A percentile compares a stretch with the other conserved stretches of the same genome.
phyloP scores from a whole-genome alignment of 1,140 invertebrate genomes.

The Heliothis subflexa region DNA sequence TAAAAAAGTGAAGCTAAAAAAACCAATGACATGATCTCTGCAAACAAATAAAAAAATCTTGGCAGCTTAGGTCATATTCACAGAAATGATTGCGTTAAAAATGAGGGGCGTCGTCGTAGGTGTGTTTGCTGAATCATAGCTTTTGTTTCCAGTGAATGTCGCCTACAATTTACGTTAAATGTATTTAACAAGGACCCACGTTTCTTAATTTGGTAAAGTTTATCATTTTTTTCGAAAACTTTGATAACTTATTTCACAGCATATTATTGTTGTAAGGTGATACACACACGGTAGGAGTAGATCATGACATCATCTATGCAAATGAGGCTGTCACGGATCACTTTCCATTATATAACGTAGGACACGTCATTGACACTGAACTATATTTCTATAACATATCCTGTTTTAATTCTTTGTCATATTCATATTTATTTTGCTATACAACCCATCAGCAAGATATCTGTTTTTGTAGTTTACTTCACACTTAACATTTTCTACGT shows the following conservation, averaged over 20 bases:
- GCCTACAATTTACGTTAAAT: background rate
- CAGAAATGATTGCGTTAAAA: slow-evolving; percentile 11
- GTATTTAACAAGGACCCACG: background rate
- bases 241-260: slow-evolving; percentile 3
- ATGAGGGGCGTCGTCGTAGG: slow-evolving; percentile 21
- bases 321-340: slow-evolving; percentile 64
- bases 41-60: slow-evolving; percentile 20
- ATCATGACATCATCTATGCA: slow-evolving; percentile 67
- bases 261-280: background rate
- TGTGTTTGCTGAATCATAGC: slow-evolving; percentile 50
- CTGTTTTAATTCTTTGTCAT: slow-evolving; percentile 20
- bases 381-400: slow-evolving; percentile 1
- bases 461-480: background rate
- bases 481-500: too few species aligned
- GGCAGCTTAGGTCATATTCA: slow-evolving; percentile 30
- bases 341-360: slow-evolving; percentile 55
- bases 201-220: slow-evolving; percentile 21
- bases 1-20: slow-evolving; percentile 22
- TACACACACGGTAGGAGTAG: background rate
- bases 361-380: slow-evolving; percentile 44
- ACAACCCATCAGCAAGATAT: background rate
- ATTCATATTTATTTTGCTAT: background rate
- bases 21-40: slow-evolving; percentile 27
- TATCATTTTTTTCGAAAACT: background rate
- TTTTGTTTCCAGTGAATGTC: slow-evolving; percentile 41